Percentiles rank a stretch among this genome's conserved stretches.
These are phyloP conservation scores for Chiroxiphia lanceolata DNA, from an alignment of 2,797 vertebrate genomes.

Conservation along the genomic window DNA sequence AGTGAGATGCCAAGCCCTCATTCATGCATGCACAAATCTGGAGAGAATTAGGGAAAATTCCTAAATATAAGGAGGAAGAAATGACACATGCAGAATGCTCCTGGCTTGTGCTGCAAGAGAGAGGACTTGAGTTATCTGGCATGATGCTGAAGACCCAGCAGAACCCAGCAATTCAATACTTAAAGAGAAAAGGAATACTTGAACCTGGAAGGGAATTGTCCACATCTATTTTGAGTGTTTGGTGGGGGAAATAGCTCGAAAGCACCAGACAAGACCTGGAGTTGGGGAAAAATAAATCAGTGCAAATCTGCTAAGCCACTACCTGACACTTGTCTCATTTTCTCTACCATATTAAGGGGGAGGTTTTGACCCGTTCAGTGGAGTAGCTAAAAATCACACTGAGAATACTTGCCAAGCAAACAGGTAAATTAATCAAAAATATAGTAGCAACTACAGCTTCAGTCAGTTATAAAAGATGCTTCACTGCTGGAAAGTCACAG, in stretches of 20 bases:
- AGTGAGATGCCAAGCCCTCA: constrained; percentile 24
- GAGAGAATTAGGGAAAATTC: constrained; percentile 12
- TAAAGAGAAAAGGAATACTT: constrained; percentile 65
- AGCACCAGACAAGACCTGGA: constrained; percentile 63
- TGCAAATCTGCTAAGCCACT: constrained; percentile 31
- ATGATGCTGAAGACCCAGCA: constrained; percentile 52
- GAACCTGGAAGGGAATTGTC: constrained; percentile 58
- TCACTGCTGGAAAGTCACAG: not conserved
- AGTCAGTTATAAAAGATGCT: not conserved
- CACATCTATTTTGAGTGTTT: constrained; percentile 63
- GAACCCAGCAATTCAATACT: constrained; percentile 64
- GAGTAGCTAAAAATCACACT: not conserved
- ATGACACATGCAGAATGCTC: constrained; percentile 47
- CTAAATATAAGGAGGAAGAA: constrained; percentile 6
- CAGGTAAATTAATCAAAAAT: not conserved
- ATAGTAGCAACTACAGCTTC: not conserved
- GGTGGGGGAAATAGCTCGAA: constrained; percentile 61
- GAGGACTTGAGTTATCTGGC: constrained; percentile 24
- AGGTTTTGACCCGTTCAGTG: not conserved
- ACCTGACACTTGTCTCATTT: constrained; percentile 2
- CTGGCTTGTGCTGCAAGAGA: constrained; percentile 4
- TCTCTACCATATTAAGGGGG: not conserved
- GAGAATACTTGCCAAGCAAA: not conserved
- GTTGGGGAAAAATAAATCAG: constrained; percentile 66
- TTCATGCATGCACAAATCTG: constrained; percentile 39